A percentile compares a stretch with the other conserved stretches of the same genome.
phyloP scores from a whole-genome alignment of 2,113 vertebrate species.

The Apteryx mantelli region DNA sequence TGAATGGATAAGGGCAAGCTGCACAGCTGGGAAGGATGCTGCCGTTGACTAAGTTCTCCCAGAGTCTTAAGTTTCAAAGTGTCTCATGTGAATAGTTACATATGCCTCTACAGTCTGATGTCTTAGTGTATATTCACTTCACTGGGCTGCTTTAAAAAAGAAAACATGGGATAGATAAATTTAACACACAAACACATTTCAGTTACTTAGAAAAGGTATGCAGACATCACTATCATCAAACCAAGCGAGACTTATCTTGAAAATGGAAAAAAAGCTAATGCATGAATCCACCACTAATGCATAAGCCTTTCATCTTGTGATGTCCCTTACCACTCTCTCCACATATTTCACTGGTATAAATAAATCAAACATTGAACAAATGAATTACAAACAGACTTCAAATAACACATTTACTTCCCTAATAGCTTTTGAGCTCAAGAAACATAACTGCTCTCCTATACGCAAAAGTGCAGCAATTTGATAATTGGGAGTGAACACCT shows the following conservation, averaged over 20 bases:
- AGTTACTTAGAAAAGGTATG: background rate
- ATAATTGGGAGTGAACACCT: background rate
- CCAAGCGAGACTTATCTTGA: background rate
- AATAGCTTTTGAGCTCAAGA: background rate
- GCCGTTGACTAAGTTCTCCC: background rate
- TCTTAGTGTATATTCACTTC: background rate
- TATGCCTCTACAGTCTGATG: background rate
- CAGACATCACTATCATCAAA: background rate
- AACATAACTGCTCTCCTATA: background rate
- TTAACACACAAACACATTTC: background rate
- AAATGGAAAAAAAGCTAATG: background rate
- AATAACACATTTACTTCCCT: background rate
- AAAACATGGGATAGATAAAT: background rate
- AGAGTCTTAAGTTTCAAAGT: background rate
- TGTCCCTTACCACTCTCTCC: background rate
- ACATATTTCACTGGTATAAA: background rate
- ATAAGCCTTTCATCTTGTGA: background rate
- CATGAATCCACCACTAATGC: background rate
- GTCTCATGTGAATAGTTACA: background rate
- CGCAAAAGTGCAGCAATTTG: background rate
- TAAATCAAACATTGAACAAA: background rate
- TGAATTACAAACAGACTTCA: background rate
- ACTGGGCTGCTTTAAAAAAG: background rate
- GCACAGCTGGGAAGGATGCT: background rate
- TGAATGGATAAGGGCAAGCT: background rate